Evolutionary conservation across 2,888 invertebrate genomes (phyloP).

Genomic region (Andrena minutula): DNA sequence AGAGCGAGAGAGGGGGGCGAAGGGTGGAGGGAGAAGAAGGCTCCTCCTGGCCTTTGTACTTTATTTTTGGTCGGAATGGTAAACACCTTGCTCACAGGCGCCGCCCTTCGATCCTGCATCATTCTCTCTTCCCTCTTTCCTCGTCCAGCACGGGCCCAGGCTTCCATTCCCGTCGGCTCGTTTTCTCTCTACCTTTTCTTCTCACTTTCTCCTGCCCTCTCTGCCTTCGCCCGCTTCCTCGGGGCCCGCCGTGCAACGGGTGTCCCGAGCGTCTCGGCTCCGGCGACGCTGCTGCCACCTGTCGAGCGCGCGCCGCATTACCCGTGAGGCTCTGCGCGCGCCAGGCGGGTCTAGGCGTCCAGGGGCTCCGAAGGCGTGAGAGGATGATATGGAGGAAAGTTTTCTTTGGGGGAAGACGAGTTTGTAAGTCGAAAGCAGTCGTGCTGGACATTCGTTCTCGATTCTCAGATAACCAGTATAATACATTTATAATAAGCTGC

Average conservation of each 20-base stretch:
- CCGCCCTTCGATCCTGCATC: constrained; percentile 76
- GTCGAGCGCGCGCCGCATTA: background rate
- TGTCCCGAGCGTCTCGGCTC: constrained; percentile 13
- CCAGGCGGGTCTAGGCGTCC: background rate
- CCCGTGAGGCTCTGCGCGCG: background rate
- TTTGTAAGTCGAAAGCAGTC: too few species aligned
- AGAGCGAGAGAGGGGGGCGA: too few species aligned
- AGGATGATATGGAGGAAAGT: too few species aligned
- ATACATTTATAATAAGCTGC: too few species aligned
- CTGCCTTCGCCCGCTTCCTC: constrained; percentile 10
- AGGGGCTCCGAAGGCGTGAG: too few species aligned
- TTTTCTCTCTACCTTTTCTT: constrained; percentile 57
- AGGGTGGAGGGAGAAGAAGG: constrained; percentile 70
- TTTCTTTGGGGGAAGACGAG: too few species aligned
- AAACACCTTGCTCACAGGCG: constrained; percentile 84
- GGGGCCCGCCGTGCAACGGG: constrained; percentile 30
- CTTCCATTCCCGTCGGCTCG: constrained; percentile 41
- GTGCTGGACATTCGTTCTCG: too few species aligned
- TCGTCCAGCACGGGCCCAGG: constrained; percentile 8
- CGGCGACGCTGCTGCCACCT: constrained; percentile 12
- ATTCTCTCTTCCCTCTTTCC: constrained; percentile 48
- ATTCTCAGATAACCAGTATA: too few species aligned
- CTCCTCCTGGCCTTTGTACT: constrained; percentile 73
- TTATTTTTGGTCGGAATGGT: constrained; percentile 83
- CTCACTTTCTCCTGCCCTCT: constrained; percentile 60